Conservation (phyloP, 2,797 vertebrate species). For the Notoglanidium macrostoma region DNA sequence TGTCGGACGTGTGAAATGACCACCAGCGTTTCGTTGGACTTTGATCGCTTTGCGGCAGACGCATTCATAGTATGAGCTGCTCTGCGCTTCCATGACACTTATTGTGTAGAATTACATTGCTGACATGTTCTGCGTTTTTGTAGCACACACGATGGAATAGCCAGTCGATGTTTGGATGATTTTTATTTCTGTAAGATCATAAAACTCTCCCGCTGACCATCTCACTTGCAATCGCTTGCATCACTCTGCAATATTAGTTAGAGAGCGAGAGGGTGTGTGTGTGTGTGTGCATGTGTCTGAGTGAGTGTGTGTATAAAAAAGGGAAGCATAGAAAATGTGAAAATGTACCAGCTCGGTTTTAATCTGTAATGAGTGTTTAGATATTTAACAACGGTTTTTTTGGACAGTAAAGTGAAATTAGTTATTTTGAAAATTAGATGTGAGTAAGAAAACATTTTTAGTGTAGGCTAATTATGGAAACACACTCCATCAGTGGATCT, state of each 20-base stretch:
- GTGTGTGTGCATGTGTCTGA: background rate
- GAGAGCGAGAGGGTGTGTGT: background rate
- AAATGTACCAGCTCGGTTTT: slow-evolving; percentile 60
- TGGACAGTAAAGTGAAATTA: background rate
- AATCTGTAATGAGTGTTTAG: slow-evolving; percentile 7
- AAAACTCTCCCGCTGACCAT: slow-evolving; percentile 63
- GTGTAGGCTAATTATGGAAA: background rate
- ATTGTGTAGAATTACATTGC: slow-evolving; percentile 67
- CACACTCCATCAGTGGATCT: background rate
- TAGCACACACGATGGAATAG: slow-evolving; percentile 59
- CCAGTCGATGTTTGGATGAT: slow-evolving; percentile 68
- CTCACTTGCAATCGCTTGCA: slow-evolving; percentile 75
- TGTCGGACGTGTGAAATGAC: slow-evolving; percentile 62
- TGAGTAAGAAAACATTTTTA: background rate
- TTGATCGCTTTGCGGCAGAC: slow-evolving; percentile 61
- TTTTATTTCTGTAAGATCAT: slow-evolving; percentile 70
- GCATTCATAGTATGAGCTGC: slow-evolving; percentile 51
- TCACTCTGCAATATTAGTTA: slow-evolving; percentile 72
- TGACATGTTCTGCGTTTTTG: slow-evolving; percentile 63
- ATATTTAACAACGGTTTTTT: slow-evolving; percentile 15
- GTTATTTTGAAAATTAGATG: background rate
- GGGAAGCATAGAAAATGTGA: slow-evolving; percentile 62
- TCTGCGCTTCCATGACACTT: slow-evolving; percentile 62
- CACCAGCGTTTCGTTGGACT: slow-evolving; percentile 59
- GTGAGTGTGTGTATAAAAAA: background rate